Evolutionary conservation across 2,797 vertebrate genomes (phyloP).

Genomic region (Gobionotothen gibberifrons): DNA sequence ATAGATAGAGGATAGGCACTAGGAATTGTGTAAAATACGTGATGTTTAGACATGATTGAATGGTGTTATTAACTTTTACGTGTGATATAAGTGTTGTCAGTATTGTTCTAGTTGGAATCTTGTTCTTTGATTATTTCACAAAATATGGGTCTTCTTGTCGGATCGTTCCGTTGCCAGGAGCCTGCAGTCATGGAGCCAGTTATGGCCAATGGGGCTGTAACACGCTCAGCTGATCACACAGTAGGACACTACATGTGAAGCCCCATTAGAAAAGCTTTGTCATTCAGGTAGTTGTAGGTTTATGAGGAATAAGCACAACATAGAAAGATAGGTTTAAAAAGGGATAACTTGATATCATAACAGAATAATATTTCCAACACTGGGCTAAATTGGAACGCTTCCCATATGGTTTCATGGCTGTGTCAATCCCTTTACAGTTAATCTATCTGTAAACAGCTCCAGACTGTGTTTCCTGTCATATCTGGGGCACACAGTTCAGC

Average conservation of each 20-base stretch:
- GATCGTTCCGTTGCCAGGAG: not conserved
- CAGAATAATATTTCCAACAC: not conserved
- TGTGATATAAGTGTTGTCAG: not conserved
- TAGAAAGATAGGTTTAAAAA: constrained; percentile 1
- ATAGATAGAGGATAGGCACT: not conserved
- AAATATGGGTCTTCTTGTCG: constrained; percentile 15
- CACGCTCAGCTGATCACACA: constrained; percentile 37
- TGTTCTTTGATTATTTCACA: constrained; percentile 5
- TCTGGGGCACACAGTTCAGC: constrained; percentile 25
- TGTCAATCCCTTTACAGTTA: constrained; percentile 17
- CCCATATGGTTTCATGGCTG: constrained; percentile 21
- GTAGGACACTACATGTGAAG: not conserved
- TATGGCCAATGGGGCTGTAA: constrained; percentile 39
- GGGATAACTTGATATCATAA: constrained; percentile 17
- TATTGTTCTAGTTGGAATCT: not conserved
- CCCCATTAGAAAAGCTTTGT: not conserved
- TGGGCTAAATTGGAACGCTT: constrained; percentile 15
- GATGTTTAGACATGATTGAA: not conserved
- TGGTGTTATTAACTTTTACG: not conserved
- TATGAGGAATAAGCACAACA: constrained; percentile 22
- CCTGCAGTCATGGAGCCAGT: constrained; percentile 20
- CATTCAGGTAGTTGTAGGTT: constrained; percentile 4
- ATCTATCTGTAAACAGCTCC: constrained; percentile 22
- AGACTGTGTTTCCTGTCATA: constrained; percentile 8
- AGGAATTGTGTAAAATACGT: not conserved